Evolutionary conservation across 2,888 invertebrate species (phyloP).

Genomic region (Lissocephala sabroskyi): DNA sequence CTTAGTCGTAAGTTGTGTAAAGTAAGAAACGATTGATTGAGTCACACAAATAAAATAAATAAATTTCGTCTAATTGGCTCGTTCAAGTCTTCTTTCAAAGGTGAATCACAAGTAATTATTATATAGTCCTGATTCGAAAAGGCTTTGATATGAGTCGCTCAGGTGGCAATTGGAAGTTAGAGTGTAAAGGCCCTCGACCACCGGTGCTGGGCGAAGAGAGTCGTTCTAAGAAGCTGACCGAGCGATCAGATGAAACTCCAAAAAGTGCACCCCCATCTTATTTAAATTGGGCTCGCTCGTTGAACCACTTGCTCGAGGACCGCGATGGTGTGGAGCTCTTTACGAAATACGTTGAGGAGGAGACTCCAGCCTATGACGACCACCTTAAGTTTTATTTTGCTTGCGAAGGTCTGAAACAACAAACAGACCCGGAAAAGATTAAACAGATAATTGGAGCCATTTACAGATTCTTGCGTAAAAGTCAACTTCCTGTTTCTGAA

Average conservation of each 20-base stretch:
- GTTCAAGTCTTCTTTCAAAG: too few relatives aligned
- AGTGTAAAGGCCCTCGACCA: conserved; percentile 80
- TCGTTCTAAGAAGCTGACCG: conserved; percentile 73
- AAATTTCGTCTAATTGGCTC: too few relatives aligned
- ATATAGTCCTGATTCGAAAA: too few relatives aligned
- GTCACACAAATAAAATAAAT: too few relatives aligned
- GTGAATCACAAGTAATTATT: too few relatives aligned
- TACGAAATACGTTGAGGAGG: conserved; percentile 85
- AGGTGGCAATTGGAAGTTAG: too few relatives aligned
- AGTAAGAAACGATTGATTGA: too few relatives aligned
- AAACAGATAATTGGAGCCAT: conserved; percentile 87
- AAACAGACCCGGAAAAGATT: conserved; percentile 81
- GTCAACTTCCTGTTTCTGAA: conserved; percentile 86
- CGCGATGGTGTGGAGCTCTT: conserved; percentile 91
- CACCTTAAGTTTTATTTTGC: conserved; percentile 95
- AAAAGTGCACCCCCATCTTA: conserved; percentile 79
- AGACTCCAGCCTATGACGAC: conserved; percentile 84
- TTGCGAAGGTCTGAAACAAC: conserved; percentile 88
- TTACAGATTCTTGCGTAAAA: conserved; percentile 87
- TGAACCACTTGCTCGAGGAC: conserved; percentile 89
- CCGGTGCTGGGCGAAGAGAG: conserved; percentile 84
- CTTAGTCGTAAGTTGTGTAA: too few relatives aligned
- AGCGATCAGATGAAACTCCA: conserved; percentile 70
- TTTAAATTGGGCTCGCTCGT: conserved; percentile 90
- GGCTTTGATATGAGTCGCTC: too few relatives aligned